Evolutionary conservation across 2,797 vertebrate species (phyloP), one percentile per base, ranked within the genome.

Genomic region (Loris lydekkerianus): DNA sequence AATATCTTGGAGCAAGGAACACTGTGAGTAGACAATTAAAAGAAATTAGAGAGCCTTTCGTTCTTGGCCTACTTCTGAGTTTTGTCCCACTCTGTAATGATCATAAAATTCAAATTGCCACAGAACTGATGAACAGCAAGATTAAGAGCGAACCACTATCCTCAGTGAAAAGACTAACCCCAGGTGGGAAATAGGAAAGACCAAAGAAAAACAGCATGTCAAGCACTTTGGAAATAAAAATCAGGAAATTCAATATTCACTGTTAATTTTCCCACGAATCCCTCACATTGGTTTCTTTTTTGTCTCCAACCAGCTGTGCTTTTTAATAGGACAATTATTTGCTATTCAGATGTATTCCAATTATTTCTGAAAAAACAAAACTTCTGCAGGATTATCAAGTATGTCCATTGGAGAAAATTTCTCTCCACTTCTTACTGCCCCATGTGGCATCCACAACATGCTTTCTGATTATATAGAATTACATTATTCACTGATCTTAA

Each of bases 241-340:
- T 87, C 73, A 93, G 70, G 77, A 98, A 96, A 96, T 86, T 20
- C 76, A 86, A 93, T 80, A 25, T 0, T 95, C 93, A 72, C 81
- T 93, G 13, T 37, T 67, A 97, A 95, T 58, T 60, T 96, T 96
- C 89, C 84, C 83, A 89, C 46, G 61, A 94, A 46, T 91, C 83
- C 21, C 53, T 96, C 82, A 81, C 18, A 31, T 86, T 31, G 43
- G 96, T 89, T 93, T 23, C 37, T 87, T 97, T 92, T 67, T 43
- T 91, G 83, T 96, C 83, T 96, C 90, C 95, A 97, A 2, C 29
- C 53, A 97, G 89, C 95, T 97, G 96, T 96, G 91, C 46, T 78
- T 96, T 90, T 96, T 96, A 78, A 97, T 96, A n/a, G 81, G 53
- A 88, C 61, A 95, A 93, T 95, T 97, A 96, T 95, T 96, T 93